phyloP scores from a whole-genome alignment of 2,888 invertebrate genomes.

The Dione juno region DNA sequence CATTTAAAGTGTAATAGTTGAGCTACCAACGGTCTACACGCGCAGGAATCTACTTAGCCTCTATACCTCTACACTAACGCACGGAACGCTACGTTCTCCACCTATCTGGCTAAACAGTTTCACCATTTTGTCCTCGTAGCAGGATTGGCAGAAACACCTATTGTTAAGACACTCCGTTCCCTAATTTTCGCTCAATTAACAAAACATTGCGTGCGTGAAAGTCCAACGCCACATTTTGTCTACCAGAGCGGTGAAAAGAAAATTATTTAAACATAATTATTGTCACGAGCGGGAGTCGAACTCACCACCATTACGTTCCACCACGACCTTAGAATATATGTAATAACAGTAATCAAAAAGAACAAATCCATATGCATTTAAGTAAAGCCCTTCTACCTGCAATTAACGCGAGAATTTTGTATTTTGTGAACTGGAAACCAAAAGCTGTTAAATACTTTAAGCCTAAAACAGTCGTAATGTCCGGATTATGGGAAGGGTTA shows the following conservation, averaged over 20 bases:
- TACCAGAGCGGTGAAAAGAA: neutral
- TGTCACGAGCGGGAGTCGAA: neutral
- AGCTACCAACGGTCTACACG: no score
- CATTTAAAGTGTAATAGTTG: no score
- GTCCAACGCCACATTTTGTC: neutral
- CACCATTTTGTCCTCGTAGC: no score
- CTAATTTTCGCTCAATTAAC: no score
- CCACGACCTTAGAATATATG: neutral
- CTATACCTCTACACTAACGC: no score
- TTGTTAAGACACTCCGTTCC: no score
- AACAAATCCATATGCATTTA: conserved; percentile 12
- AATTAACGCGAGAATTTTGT: conserved; percentile 11
- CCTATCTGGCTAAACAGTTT: no score
- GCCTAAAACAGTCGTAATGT: conserved; percentile 29
- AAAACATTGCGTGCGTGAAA: neutral
- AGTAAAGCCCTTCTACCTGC: conserved; percentile 8
- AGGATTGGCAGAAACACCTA: no score
- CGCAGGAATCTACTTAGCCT: no score
- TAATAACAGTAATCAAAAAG: conserved; percentile 16
- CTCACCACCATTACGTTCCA: neutral
- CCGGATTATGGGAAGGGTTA: conserved; percentile 23
- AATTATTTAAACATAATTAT: neutral
- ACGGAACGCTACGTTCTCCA: no score
- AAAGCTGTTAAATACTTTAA: conserved; percentile 26
- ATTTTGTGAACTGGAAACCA: conserved; percentile 27